Percentiles rank a stretch among this genome's conserved stretches.
Evolutionary conservation across 2,113 vertebrate species (phyloP).

Genomic region (Pollimyrus isidori): DNA sequence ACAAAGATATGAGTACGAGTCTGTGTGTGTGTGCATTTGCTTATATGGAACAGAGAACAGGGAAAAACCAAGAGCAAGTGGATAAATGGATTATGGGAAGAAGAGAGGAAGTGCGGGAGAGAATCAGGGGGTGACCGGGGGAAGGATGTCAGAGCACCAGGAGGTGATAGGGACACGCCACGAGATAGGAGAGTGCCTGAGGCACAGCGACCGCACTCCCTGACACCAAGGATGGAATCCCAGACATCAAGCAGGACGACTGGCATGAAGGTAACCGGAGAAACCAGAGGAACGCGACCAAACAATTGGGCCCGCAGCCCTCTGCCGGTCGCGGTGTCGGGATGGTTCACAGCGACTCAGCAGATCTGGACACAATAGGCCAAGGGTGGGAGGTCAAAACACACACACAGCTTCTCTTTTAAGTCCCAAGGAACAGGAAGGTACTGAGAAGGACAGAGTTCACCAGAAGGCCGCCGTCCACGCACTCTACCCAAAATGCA

Average conservation of each 20-base stretch:
- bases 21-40: background rate
- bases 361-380: constrained; percentile 5
- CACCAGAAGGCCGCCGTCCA: background rate
- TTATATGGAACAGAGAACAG: background rate
- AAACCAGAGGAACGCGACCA: background rate
- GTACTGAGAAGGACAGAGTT: background rate
- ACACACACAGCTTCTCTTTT: background rate
- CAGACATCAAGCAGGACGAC: background rate
- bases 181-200: background rate
- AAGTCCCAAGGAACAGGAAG: background rate
- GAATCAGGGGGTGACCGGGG: background rate
- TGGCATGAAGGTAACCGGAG: background rate
- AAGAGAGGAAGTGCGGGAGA: background rate
- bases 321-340: background rate
- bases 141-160: background rate
- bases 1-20: no score
- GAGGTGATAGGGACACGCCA: background rate
- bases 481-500: background rate
- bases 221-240: background rate
- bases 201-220: background rate
- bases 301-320: background rate
- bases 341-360: constrained; percentile 2
- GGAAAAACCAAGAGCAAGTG: background rate
- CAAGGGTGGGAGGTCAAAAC: background rate
- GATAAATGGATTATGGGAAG: background rate